Evolutionary conservation across 2,888 invertebrate species (phyloP).

Genomic region (Tetranychus truncatus): DNA sequence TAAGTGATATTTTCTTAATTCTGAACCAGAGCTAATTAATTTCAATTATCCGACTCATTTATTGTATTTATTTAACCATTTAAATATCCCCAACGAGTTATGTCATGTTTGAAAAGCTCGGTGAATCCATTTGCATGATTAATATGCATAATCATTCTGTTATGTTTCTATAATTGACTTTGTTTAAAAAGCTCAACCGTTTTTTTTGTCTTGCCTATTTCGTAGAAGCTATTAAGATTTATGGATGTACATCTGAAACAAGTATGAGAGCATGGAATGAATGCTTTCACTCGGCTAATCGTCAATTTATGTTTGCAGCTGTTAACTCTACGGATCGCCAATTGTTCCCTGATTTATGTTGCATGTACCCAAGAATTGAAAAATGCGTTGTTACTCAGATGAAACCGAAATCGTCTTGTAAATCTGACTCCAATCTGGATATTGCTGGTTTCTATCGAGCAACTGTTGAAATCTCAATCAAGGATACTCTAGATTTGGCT

Average conservation of each 20-base stretch:
- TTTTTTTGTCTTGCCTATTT: too few species aligned
- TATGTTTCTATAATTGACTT: too few species aligned
- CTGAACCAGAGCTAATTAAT: background rate
- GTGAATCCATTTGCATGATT: too few species aligned
- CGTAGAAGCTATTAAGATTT: background rate
- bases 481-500: background rate
- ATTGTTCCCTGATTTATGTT: background rate
- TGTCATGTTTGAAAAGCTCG: too few species aligned
- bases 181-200: too few species aligned
- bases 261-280: background rate
- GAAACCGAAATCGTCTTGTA: background rate
- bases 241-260: background rate
- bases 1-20: background rate
- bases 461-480: background rate
- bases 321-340: background rate
- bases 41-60: background rate
- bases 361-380: background rate
- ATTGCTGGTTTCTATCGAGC: constrained; percentile 1
- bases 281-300: background rate
- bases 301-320: background rate
- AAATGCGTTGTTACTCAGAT: background rate
- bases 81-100: too few species aligned
- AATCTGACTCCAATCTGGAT: background rate
- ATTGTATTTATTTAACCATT: too few species aligned
- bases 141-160: too few species aligned